Conservation (phyloP, 2,888 invertebrate genomes). For the Drosophila niveifrons region DNA sequence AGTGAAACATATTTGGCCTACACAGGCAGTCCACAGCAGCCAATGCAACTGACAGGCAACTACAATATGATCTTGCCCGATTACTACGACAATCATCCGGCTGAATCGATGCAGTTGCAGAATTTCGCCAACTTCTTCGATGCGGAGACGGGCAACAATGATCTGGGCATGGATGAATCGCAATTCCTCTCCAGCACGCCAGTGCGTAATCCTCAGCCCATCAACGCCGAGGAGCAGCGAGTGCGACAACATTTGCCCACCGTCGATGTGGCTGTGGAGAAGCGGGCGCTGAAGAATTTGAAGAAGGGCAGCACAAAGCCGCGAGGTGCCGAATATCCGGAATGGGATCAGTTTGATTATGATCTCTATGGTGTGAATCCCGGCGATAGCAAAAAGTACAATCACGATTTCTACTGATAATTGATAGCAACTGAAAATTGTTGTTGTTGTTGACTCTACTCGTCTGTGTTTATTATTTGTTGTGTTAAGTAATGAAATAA, state of each 20-base stretch:
- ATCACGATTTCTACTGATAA: conserved; percentile 50
- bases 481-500: conserved; percentile 68
- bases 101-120: conserved; percentile 76
- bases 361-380: conserved; percentile 80
- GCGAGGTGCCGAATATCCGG: conserved; percentile 62
- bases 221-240: conserved; percentile 71
- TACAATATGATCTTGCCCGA: conserved; percentile 79
- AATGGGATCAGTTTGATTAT: conserved; percentile 84
- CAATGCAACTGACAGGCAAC: conserved; percentile 69
- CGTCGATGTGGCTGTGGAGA: conserved; percentile 70
- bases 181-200: conserved; percentile 62
- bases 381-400: conserved; percentile 66
- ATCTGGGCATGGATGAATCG: conserved; percentile 80
- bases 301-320: conserved; percentile 75
- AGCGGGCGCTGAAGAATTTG: conserved; percentile 63
- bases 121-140: conserved; percentile 78
- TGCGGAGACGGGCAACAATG: conserved; percentile 55
- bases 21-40: conserved; percentile 59
- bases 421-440: conserved; percentile 7
- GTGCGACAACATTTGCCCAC: conserved; percentile 66
- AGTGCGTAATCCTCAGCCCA: conserved; percentile 73
- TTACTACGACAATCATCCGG: conserved; percentile 73
- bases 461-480: conserved; percentile 41
- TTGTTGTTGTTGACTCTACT: conserved; percentile 40
- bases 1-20: conserved; percentile 58